Conservation (phyloP, 1,140 invertebrate genomes). For the Cotesia glomerata region DNA sequence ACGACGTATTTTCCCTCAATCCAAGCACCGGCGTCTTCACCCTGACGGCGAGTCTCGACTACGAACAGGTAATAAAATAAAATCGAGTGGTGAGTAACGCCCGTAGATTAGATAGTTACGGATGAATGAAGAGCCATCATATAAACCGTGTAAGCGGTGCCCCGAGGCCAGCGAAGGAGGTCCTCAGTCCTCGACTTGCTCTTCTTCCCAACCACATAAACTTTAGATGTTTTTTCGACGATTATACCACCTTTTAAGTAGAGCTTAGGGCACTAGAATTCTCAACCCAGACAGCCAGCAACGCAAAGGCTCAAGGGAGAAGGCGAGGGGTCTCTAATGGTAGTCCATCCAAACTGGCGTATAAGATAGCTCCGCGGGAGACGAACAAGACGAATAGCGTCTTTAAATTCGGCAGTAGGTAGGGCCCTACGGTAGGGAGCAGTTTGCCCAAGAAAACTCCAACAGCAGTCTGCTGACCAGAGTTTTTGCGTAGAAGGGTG, state of each 20-base stretch:
- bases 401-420: not conserved
- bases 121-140: conserved; percentile 11
- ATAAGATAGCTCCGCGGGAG: conserved; percentile 9
- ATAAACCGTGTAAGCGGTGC: not conserved
- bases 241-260: conserved; percentile 42
- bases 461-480: not conserved
- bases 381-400: conserved; percentile 22
- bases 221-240: conserved; percentile 11
- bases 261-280: conserved; percentile 41
- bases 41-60: conserved; percentile 85
- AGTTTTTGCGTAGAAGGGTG: conserved; percentile 25
- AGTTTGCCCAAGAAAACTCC: not conserved
- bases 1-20: conserved; percentile 92
- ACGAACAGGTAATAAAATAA: conserved; percentile 81
- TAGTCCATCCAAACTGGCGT: conserved; percentile 21
- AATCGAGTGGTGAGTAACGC: not conserved
- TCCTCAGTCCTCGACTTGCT: not conserved
- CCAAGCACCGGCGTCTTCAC: conserved; percentile 88
- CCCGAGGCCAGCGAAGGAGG: not conserved
- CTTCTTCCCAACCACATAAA: not conserved
- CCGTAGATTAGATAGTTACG: conserved; percentile 10
- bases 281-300: conserved; percentile 5
- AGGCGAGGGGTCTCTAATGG: conserved; percentile 38
- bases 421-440: not conserved
- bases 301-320: conserved; percentile 6